Evolutionary conservation across 1,140 invertebrate genomes (phyloP).

Genomic region (Brachionus paranguensis): DNA sequence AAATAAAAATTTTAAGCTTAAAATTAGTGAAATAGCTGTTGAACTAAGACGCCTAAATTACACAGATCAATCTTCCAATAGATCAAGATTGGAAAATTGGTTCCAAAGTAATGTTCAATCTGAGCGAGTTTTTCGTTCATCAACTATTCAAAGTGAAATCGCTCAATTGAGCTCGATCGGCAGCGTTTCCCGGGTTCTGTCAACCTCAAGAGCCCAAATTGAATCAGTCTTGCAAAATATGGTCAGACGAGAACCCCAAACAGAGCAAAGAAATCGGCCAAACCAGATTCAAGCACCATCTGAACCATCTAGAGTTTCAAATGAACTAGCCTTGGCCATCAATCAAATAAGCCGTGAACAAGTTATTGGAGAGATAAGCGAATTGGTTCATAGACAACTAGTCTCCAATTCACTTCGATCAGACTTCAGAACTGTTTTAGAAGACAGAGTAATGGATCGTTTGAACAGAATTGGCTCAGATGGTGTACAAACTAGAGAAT

Average conservation of each 20-base stretch:
- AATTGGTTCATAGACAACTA: constrained; percentile 48
- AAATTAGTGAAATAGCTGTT: background rate
- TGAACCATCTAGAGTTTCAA: background rate
- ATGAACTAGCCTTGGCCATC: background rate
- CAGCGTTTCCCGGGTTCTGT: background rate
- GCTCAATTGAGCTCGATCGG: background rate
- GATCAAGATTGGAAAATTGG: background rate
- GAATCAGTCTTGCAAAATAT: background rate
- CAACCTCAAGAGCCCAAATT: background rate
- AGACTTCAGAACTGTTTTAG: constrained; percentile 46
- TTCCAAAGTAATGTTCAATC: background rate
- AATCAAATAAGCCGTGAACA: constrained; percentile 45
- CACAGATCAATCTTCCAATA: background rate
- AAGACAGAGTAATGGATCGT: constrained; percentile 45
- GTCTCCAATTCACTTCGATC: constrained; percentile 47
- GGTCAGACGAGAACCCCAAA: background rate
- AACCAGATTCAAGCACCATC: background rate
- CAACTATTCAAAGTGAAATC: background rate
- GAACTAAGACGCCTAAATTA: background rate
- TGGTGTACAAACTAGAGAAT: constrained; percentile 47
- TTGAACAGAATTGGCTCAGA: constrained; percentile 43
- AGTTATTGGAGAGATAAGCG: constrained; percentile 49
- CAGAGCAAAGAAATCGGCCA: background rate
- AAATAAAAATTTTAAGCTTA: too few relatives aligned
- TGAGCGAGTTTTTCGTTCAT: background rate